Conservation (phyloP, 2,888 invertebrate species). For the Dicyrtoma fusca region DNA sequence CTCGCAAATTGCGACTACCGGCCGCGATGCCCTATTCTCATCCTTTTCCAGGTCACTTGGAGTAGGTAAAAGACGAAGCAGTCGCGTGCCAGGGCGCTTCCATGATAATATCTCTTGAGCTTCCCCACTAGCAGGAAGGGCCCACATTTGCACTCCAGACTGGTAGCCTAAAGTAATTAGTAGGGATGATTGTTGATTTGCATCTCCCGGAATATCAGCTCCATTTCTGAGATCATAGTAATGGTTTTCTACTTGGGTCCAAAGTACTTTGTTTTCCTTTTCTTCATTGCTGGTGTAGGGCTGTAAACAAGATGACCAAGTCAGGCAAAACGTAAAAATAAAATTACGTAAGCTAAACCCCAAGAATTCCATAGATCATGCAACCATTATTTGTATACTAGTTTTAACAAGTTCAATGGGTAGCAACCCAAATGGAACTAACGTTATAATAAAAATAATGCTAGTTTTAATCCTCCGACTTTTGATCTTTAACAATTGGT, state of each 20-base stretch:
- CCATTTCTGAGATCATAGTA: conserved; percentile 71
- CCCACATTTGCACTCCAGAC: conserved; percentile 85
- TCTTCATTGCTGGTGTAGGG: conserved; percentile 64
- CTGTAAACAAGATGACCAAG: conserved; percentile 59
- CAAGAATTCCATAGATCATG: no score
- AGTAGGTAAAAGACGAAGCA: conserved; percentile 80
- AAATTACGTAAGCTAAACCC: no score
- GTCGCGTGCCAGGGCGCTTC: conserved; percentile 84
- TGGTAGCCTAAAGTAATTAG: conserved; percentile 86
- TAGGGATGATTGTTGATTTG: conserved; percentile 74
- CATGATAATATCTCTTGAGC: conserved; percentile 93
- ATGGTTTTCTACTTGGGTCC: conserved; percentile 85
- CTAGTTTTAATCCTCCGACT: no score
- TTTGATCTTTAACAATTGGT: no score
- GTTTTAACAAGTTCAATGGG: no score
- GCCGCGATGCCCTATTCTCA: conserved; percentile 76
- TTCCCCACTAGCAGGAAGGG: conserved; percentile 84
- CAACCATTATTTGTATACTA: no score
- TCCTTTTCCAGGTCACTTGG: conserved; percentile 69
- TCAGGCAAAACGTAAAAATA: no score
- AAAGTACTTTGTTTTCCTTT: conserved; percentile 67
- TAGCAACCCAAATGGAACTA: no score
- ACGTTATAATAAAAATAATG: neutral
- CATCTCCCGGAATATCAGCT: conserved; percentile 62
- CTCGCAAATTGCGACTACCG: conserved; percentile 88